Conservation (phyloP, 2,113 vertebrate genomes). For the Pelvicachromis taeniatus region DNA sequence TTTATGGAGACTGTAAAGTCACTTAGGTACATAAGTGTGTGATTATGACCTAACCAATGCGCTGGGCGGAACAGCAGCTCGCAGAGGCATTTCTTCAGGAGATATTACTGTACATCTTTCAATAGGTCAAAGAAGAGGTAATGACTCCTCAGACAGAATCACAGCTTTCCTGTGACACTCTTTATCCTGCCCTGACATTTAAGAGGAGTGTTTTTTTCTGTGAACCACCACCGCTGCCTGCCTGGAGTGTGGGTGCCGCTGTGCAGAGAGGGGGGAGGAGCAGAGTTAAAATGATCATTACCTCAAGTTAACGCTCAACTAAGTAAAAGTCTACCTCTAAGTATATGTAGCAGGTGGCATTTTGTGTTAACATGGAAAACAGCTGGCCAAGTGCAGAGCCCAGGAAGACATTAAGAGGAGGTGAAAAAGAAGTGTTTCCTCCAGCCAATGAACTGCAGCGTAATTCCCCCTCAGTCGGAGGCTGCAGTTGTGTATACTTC, state of each 20-base stretch:
- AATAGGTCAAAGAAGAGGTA: constrained; percentile 51
- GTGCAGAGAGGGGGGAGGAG: background rate
- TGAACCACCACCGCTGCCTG: background rate
- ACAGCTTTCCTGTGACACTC: constrained; percentile 34
- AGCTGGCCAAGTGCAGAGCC: background rate
- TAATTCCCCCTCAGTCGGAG: constrained; percentile 20
- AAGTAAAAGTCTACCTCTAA: constrained; percentile 24
- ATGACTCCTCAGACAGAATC: constrained; percentile 38
- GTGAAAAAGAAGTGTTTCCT: constrained; percentile 16
- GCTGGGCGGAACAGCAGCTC: background rate
- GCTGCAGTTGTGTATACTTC: constrained; percentile 17
- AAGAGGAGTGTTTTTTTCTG: constrained; percentile 7
- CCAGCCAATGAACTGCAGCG: constrained; percentile 8
- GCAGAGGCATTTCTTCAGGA: constrained; percentile 29
- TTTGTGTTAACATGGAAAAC: constrained; percentile 28
- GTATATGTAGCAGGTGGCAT: constrained; percentile 37
- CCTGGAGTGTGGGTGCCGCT: background rate
- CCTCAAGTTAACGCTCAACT: background rate
- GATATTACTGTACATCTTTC: constrained; percentile 45
- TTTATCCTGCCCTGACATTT: constrained; percentile 58
- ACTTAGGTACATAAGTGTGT: constrained; percentile 36
- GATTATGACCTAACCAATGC: constrained; percentile 31
- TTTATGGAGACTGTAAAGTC: constrained; percentile 55
- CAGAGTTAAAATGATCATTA: constrained; percentile 57
- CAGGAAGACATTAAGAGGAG: constrained; percentile 5